phyloP scores from a whole-genome alignment of 2,113 vertebrate genomes.

The Zosterops borbonicus region DNA sequence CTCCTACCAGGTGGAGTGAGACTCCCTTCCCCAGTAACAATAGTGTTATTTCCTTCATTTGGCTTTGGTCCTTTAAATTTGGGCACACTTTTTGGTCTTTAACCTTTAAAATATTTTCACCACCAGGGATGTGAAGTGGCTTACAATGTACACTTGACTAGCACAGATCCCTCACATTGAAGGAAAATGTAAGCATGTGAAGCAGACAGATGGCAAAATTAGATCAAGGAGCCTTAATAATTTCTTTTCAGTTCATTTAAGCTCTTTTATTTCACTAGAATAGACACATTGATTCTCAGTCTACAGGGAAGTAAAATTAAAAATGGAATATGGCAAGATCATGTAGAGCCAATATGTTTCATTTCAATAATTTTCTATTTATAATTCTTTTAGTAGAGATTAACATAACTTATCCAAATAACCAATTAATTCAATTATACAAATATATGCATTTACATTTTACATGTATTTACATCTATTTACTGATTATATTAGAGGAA shows the following conservation, averaged over 20 bases:
- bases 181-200: neutral
- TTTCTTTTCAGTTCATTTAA: neutral
- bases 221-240: neutral
- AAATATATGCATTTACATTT: neutral
- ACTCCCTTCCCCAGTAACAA: neutral
- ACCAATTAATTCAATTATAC: neutral
- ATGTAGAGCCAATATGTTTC: neutral
- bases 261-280: neutral
- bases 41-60: neutral
- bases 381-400: neutral
- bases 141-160: neutral
- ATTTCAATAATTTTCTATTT: neutral
- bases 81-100: neutral
- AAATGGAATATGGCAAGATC: neutral
- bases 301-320: neutral
- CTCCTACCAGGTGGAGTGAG: neutral
- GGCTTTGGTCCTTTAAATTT: neutral
- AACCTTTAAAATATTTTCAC: neutral
- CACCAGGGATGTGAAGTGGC: neutral
- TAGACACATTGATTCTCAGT: neutral
- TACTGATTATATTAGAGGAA: neutral
- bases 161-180: neutral
- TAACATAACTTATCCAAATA: neutral
- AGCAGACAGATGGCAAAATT: neutral
- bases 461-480: neutral